Base-by-base conservation (phyloP, 2,888 invertebrate species). In the Synergus umbraculus region DNA sequence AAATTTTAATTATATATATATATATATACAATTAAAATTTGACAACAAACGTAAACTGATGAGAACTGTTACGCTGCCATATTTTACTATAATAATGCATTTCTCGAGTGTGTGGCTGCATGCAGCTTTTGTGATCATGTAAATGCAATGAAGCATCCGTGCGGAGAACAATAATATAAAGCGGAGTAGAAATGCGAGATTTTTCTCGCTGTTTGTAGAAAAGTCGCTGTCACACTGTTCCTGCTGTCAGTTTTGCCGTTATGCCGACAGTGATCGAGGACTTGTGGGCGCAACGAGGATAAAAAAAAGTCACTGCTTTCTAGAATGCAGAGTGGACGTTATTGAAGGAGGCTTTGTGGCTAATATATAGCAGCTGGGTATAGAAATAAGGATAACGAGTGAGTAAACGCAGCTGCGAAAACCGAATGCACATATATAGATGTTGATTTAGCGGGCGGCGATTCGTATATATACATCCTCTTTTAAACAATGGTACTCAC, bases 361-460 rank as follows among this genome's bases (percentile, higher is more conserved):
- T 66, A 78, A 80, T 78, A 80, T 78, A 80, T 29, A 29, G 78
- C 78, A 60, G 63, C 73, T 67, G 78, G 54, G 29, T 29, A 78
- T 64, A 78, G 76, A 80, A 78, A 60, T 29, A 29, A 29, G 80
- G 78, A 78, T 78, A 77, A 80, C 78, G 76, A 80, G 80, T 63
- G 46, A 60, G 60, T 60, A 60, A 78, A 64, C 73, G 80, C 78
- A 49, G 79, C 76, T 78, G 80, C 69, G 64, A 29, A 67, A 46
- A 37, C 78, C 46, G 22, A 77, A 37, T 41, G 15, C n/a, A 58
- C 64, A 63, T 46, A 41, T 37, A 29, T 22, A 22, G 22, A 22
- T 29, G 22, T 29, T 77, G n/a, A 43, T 49, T 22, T 46, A 46
- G 65, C 77, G 29, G 49, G 60, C 12, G 41, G 49, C 46, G 60